Conservation (phyloP, 2,888 invertebrate genomes). For the Polietes domitor region DNA sequence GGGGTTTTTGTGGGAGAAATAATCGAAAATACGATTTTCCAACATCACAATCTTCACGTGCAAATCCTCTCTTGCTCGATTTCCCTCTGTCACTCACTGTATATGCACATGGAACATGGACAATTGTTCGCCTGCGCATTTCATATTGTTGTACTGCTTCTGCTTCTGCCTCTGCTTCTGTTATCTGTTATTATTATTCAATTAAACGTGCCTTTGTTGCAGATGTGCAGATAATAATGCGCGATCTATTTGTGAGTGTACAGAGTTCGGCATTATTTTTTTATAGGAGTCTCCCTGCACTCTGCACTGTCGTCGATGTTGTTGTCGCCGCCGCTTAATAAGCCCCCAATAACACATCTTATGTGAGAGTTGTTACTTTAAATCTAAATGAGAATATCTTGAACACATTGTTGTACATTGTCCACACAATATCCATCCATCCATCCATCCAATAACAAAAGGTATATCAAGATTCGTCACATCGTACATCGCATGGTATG, state of each 20-base stretch:
- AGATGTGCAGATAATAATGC: constrained; percentile 76
- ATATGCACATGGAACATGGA: constrained; percentile 69
- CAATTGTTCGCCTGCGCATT: constrained; percentile 71
- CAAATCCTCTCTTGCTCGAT: too few relatives aligned
- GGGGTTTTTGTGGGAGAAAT: too few relatives aligned
- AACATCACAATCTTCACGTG: too few relatives aligned
- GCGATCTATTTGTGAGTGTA: constrained; percentile 60
- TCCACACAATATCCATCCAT: neutral
- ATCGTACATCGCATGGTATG: neutral
- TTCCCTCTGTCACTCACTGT: constrained; percentile 61
- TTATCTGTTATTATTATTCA: constrained; percentile 67
- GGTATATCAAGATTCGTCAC: too few relatives aligned
- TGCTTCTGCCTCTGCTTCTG: too few relatives aligned
- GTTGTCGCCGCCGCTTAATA: neutral
- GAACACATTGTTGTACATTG: neutral
- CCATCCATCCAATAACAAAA: neutral
- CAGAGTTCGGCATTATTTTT: neutral
- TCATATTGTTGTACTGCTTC: constrained; percentile 72
- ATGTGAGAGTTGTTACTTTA: constrained; percentile 25
- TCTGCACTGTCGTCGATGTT: neutral
- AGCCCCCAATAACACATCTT: constrained; percentile 27
- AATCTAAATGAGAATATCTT: constrained; percentile 35
- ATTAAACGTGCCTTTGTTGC: constrained; percentile 75
- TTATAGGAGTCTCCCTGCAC: neutral
- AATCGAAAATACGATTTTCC: too few relatives aligned